Base-by-base conservation (phyloP, 2,888 invertebrate genomes). In the Anodontia alba region DNA sequence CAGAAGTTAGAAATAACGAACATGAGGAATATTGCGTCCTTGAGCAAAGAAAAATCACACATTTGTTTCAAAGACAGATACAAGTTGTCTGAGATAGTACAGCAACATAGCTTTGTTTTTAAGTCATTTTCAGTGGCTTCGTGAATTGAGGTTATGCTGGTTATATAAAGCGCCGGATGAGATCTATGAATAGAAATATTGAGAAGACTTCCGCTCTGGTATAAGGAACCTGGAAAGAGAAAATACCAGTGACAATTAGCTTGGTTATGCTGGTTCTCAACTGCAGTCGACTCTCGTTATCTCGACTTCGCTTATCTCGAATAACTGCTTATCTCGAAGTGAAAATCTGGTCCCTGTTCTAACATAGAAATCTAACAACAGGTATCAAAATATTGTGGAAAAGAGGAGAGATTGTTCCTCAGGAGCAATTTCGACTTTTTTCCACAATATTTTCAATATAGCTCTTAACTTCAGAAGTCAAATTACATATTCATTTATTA, bases 1-100 rank as follows among this genome's bases (percentile, higher is more conserved):
- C 99, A 96, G 91, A 98, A 97, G 36, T 99, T 99, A 86, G 98
- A 97, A 38, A 98, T 89, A 5, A 98, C 97, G 66, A 99, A 95
- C 57, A 99, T 95, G 78, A 98, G 95, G 94, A 99, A 99, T 0
- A 98, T 97, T 0, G 97, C 97, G 57, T 98, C 98, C 92, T 96
- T 96, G 70, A 99, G 96, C 0, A 99, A 95, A 73, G 96, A 96
- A 36, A 98, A 95, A 93, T 99, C 99, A 93, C 99, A 95, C 97
- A 99, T 97, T 95, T 94, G 90, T 73, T 84, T 87, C 43, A 94
- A 83, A 8, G 91, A 87, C 68, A 86, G 83, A 20, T 86, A 86
- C 57, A 93, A 80, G 62, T 90, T 89, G 7, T 84, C 84, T 0
- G 89, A 87, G 0, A 90, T 78, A 0, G 75, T 80, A n/a, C 81